Evolutionary conservation across 2,113 vertebrate genomes (phyloP).

Genomic region (Tetrao urogallus): DNA sequence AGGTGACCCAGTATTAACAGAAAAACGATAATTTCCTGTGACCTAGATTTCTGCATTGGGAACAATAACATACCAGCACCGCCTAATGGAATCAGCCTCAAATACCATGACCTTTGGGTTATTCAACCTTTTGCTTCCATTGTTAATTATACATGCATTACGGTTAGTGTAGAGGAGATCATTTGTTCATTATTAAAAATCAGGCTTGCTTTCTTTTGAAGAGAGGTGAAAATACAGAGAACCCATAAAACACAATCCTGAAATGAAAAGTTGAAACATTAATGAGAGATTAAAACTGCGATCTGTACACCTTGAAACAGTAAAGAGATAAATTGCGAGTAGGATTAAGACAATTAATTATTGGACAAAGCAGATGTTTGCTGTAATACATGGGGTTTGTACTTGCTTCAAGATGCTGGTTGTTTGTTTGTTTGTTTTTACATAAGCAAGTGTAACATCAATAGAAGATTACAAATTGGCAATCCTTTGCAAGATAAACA

Average conservation of each 20-base stretch:
- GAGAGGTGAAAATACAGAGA: neutral
- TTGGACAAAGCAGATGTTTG: neutral
- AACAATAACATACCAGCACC: constrained; percentile 58
- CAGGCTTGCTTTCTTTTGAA: constrained; percentile 43
- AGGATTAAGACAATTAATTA: neutral
- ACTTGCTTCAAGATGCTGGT: neutral
- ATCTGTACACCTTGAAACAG: neutral
- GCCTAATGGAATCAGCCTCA: constrained; percentile 67
- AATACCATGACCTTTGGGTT: constrained; percentile 59
- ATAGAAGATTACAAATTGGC: neutral
- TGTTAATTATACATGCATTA: constrained; percentile 42
- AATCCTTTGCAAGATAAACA: neutral
- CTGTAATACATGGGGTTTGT: neutral
- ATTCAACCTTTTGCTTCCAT: constrained; percentile 56
- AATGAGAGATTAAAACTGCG: neutral
- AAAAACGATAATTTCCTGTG: constrained; percentile 43
- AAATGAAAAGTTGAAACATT: neutral
- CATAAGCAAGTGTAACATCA: neutral
- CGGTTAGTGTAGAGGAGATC: constrained; percentile 18
- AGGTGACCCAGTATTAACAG: constrained; percentile 27
- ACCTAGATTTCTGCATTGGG: constrained; percentile 23
- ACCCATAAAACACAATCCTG: neutral
- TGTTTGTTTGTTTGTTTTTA: neutral
- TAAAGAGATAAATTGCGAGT: neutral
- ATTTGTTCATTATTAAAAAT: constrained; percentile 38